Conservation (phyloP, 2,113 vertebrate genomes). For the Calidris pygmaea region DNA sequence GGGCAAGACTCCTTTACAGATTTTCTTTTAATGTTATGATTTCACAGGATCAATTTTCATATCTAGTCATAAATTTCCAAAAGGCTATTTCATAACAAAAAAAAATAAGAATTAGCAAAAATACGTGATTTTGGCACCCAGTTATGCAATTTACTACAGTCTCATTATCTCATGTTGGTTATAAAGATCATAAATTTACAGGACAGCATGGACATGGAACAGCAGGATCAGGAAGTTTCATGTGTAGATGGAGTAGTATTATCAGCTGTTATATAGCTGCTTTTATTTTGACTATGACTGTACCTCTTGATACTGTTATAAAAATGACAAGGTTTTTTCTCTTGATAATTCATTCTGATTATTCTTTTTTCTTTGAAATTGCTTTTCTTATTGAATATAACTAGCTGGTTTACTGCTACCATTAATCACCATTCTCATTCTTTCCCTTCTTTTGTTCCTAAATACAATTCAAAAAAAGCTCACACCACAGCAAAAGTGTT, state of each 20-base stretch:
- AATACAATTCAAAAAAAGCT: background rate
- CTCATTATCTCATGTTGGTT: background rate
- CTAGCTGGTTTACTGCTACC: background rate
- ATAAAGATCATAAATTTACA: background rate
- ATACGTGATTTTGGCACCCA: background rate
- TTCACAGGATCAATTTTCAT: background rate
- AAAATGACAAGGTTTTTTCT: background rate
- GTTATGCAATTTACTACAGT: background rate
- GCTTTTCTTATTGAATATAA: background rate
- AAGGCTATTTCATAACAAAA: background rate
- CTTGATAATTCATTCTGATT: background rate
- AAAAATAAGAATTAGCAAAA: background rate
- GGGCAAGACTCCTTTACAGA: background rate
- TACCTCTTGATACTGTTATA: background rate
- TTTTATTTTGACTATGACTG: background rate
- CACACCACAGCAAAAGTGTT: background rate
- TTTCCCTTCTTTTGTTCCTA: background rate
- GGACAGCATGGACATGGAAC: background rate
- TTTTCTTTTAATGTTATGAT: background rate
- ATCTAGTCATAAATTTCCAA: background rate
- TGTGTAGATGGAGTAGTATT: accelerated
- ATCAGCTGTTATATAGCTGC: background rate
- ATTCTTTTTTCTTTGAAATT: background rate
- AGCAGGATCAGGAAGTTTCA: background rate
- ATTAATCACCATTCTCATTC: background rate